Conservation (phyloP, 2,888 invertebrate species). For the Lasioglossum morio region DNA sequence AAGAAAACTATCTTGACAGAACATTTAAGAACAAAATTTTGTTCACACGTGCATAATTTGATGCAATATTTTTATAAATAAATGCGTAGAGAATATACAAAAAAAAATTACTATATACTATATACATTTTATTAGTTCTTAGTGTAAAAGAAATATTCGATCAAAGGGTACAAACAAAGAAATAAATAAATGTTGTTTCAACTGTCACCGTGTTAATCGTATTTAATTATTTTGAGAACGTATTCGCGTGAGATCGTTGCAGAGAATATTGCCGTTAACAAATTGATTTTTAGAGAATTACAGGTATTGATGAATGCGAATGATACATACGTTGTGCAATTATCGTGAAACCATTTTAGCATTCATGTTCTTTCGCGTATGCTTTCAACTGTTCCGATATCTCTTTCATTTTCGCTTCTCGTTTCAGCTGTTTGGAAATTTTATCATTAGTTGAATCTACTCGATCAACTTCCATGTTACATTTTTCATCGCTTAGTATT, state of each 20-base stretch:
- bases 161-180: conserved; percentile 18
- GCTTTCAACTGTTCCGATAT: conserved; percentile 50
- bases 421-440: conserved; percentile 69
- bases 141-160: neutral
- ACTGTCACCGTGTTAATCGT: neutral
- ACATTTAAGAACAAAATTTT: neutral
- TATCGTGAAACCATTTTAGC: neutral
- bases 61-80: conserved; percentile 7
- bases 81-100: neutral
- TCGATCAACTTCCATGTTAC: neutral
- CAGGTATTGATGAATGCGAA: neutral
- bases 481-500: neutral
- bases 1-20: neutral
- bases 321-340: conserved; percentile 2
- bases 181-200: conserved; percentile 28
- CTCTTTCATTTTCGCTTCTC: conserved; percentile 75
- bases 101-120: neutral
- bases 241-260: neutral
- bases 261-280: neutral
- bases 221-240: neutral
- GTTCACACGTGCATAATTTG: neutral
- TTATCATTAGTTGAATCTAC: conserved; percentile 43
- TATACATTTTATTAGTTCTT: conserved; percentile 5
- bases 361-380: conserved; percentile 27
- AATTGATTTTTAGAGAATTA: neutral